A percentile compares a stretch with the other conserved stretches of the same genome.
These are phyloP conservation scores for Choristoneura fumiferana DNA, from an alignment of 1,140 invertebrate genomes.

Conservation along the genomic window DNA sequence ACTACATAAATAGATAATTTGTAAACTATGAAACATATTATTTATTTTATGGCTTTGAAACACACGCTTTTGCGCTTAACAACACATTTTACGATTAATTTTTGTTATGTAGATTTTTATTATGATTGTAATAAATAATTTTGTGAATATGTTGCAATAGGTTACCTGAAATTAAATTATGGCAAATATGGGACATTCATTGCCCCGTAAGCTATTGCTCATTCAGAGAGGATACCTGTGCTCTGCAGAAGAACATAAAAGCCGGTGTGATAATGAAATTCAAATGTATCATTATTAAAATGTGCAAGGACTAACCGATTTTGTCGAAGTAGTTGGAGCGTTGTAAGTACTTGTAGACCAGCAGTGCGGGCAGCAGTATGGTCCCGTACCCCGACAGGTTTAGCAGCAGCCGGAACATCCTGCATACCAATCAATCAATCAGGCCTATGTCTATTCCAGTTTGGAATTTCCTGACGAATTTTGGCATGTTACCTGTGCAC, in stretches of 20 bases:
- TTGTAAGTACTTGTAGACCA: constrained; percentile 91
- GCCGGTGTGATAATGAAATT: too few relatives aligned
- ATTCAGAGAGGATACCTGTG: too few relatives aligned
- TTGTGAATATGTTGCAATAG: neutral
- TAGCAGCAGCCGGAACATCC: constrained; percentile 87
- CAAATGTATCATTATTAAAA: constrained; percentile 16
- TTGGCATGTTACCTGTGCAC: neutral
- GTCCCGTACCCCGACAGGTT: constrained; percentile 95
- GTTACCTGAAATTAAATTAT: neutral
- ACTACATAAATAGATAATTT: too few relatives aligned
- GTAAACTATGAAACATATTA: too few relatives aligned
- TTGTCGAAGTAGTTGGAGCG: constrained; percentile 90
- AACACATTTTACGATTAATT: too few relatives aligned
- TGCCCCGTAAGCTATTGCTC: too few relatives aligned
- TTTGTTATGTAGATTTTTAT: too few relatives aligned
- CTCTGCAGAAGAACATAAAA: neutral
- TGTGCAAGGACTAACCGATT: constrained; percentile 80
- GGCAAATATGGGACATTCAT: neutral
- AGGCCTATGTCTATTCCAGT: too few relatives aligned
- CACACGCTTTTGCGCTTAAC: too few relatives aligned
- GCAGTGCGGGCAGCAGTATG: constrained; percentile 90
- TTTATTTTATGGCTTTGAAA: too few relatives aligned
- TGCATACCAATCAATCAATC: constrained; percentile 68
- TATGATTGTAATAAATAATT: neutral
- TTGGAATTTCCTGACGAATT: neutral